These are phyloP conservation scores for Chelon labrosus DNA, from an alignment of 2,797 vertebrate species.

Conservation along the genomic window DNA sequence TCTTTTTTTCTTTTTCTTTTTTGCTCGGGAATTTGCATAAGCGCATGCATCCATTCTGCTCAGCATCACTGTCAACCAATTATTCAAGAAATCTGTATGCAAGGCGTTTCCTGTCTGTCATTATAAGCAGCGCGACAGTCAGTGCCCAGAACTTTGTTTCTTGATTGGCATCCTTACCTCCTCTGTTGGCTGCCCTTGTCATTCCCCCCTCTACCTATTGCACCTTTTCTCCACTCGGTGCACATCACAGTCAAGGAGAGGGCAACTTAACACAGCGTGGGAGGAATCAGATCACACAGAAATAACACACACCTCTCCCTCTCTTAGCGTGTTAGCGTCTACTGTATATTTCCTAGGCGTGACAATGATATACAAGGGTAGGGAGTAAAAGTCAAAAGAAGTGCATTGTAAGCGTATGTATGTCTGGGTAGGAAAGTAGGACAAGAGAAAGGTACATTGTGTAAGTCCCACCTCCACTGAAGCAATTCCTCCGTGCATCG, in stretches of 20 bases:
- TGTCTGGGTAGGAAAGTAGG: slow-evolving; percentile 37
- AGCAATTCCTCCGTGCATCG: slow-evolving; percentile 71
- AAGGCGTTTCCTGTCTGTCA: slow-evolving; percentile 26
- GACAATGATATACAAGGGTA: slow-evolving; percentile 64
- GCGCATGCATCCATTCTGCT: slow-evolving; percentile 65
- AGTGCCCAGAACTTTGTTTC: slow-evolving; percentile 54
- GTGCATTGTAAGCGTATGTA: slow-evolving; percentile 72
- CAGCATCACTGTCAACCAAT: slow-evolving; percentile 69
- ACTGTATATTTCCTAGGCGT: slow-evolving; percentile 21
- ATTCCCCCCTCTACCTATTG: slow-evolving; percentile 50
- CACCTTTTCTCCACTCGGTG: slow-evolving; percentile 31
- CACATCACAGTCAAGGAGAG: slow-evolving; percentile 56
- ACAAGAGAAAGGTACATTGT: slow-evolving; percentile 45
- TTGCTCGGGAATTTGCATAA: slow-evolving; percentile 63
- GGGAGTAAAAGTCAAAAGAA: slow-evolving; percentile 68
- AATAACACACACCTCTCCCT: slow-evolving; percentile 49
- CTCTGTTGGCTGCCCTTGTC: slow-evolving; percentile 60
- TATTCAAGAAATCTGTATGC: slow-evolving; percentile 71
- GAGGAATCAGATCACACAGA: slow-evolving; percentile 63
- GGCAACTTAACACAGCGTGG: slow-evolving; percentile 48
- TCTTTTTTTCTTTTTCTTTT: slow-evolving; percentile 4
- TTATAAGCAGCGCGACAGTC: slow-evolving; percentile 53
- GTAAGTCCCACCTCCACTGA: slow-evolving; percentile 64
- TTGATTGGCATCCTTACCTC: slow-evolving; percentile 73
- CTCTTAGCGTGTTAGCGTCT: slow-evolving; percentile 26